Evolutionary conservation across 2,797 vertebrate genomes (phyloP), one percentile per base, ranked within the genome.

Genomic region (Ispidina lecontei): DNA sequence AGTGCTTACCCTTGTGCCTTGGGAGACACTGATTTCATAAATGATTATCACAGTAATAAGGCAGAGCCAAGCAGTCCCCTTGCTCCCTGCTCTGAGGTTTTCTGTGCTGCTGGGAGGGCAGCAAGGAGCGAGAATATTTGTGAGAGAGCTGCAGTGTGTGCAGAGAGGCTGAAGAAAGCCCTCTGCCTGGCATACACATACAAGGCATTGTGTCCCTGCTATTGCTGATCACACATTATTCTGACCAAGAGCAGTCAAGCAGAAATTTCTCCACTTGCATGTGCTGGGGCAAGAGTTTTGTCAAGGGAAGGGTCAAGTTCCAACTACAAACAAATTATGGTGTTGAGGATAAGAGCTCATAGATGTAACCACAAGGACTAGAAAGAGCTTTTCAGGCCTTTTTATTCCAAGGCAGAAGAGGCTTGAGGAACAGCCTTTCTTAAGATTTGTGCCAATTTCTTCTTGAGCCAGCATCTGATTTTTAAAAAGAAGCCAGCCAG

Each of bases 11-110:
- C 0, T 54, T 78, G 63, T 92, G 49, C 58, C 71, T 84, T 84
- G 77, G 68, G 94, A 86, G 54, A 62, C 37, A 8, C 60, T 58
- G 43, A 35, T 84, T 96, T 87, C 39, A 22, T 77, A 73, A 75
- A 3, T 63, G 85, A 73, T 87, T 68, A 26, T 35, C 58, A 54
- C 0, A 2, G 37, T 60, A 71, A 70, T 55, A 76, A 90, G 73
- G 41, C 37, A 75, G 78, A 91, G 29, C 35, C 51, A 49, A 72
- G 12, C 4, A 2, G 28, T 22, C 58, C 18, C 18, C 55, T 43
- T 2, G 1, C 4, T 54, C 14, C 60, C 39, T 0, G 0, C 43
- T 60, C 72, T 0, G 0, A 43, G 16, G n/a, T 7, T 83, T 90
- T 77, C 29, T 68, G 37, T 58, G 46, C 19, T 16, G 4, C 41